Evolutionary conservation across 2,797 vertebrate species (phyloP), one percentile per base, ranked within the genome.

Genomic region (Lutjanus campechanus): DNA sequence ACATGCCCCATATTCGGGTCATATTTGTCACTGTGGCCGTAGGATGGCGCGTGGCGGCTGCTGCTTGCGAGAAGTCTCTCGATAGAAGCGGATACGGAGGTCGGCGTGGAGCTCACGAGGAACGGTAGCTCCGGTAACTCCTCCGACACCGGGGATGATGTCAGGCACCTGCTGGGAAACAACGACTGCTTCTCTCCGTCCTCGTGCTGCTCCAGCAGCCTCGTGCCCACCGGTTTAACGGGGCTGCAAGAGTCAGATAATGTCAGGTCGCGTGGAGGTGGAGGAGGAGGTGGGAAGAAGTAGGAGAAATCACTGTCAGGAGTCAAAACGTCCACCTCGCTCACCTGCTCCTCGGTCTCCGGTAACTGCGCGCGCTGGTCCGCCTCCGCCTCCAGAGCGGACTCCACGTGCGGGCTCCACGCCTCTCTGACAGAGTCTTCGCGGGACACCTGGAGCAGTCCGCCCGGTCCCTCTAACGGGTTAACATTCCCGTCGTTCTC

Each of bases 61-160:
- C 79, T 53, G 85, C 60, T 93, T 76, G 94, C 91, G 25, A 96
- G 91, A 29, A 97, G 91, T 77, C 94, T 94, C 83, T 97, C 96
- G 71, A 97, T 94, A 0, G 93, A 94, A 0, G 83, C 65, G 11
- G 93, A 79, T 49, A 86, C 63, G 0, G 90, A 71, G 5, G 80
- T 81, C 2, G 79, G 85, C 0, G 95, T 84, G 43, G 95, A 93
- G 68, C 85, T 90, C 41, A 95, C 89, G 4, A 96, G 95, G 77
- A 97, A 97, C 68, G 96, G 96, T 20, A 91, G 70, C 69, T 91
- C 87, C 58, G 90, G 89, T 19, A 87, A 19, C 81, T 96, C 96
- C 81, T 96, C 96, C 0, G 96, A 92, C 2, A 92, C 92, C 2
- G 92, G 93, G 0, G 96, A 94, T 0, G 97, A 95, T 46, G 94